Base-by-base conservation (phyloP, 2,797 vertebrate species). In the Cyprinodon diabolis region DNA sequence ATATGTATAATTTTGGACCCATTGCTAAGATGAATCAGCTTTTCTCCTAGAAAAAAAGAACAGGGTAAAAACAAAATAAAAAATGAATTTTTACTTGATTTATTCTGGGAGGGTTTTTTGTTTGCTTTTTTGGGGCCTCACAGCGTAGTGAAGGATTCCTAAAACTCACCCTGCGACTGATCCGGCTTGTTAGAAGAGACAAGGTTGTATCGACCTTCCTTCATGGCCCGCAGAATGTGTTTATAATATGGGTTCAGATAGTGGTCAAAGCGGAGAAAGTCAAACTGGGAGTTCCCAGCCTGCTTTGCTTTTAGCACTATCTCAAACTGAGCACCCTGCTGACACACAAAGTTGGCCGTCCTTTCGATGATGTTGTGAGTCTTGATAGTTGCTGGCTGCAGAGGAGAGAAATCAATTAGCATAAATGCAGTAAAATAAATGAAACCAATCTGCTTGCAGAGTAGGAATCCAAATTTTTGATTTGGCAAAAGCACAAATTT, bases 221-320 rank as follows among this genome's bases (percentile, higher is more conserved):
- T 99, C 98, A 99, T 98, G 58, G 97, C 96, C 72, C 95, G 96
- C 90, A 98, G 95, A 89, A 99, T 97, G 94, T 98, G 96, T 85
- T 96, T 99, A 93, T 99, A 99, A 92, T 99, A 99, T 37, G 98
- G 98, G 83, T 99, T 99, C 92, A 99, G 95, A 94, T 99, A 99
- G 93, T 99, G 98, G 91, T 99, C 98, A 51, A 99, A 99, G 0
- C 97, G 94, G 66, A 99, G 91, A 72, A 99, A 99, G 92, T 99
- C 98, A 71, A 99, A 99, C 90, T 99, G 98, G 0, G 98, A 99
- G 94, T 99, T 99, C 0, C 96, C 91, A 0, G 98, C 85, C 88
- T 99, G 98, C 91, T 99, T 98, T n/a, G 98, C 97, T 92, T 99
- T 99, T 72, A 99, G 93, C 93, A 99, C 98, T 0, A 99, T 99